Percentiles rank a stretch among this genome's conserved stretches.
Conservation (phyloP, 2,797 vertebrate species). For the Uromys caudimaculatus region DNA sequence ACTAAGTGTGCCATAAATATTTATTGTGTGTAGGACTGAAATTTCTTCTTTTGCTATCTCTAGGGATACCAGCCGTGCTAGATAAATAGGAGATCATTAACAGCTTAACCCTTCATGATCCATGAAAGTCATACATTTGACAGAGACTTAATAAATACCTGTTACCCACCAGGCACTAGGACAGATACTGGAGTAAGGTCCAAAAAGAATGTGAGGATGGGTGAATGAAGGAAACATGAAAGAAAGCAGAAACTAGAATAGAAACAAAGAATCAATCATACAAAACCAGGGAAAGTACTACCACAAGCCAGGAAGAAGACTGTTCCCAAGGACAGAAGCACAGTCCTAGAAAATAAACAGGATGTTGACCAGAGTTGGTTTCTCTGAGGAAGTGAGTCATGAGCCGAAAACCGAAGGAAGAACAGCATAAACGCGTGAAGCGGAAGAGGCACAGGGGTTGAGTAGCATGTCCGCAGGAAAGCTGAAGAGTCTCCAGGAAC, state of each 20-base stretch:
- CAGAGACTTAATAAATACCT: neutral
- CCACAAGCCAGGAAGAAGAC: neutral
- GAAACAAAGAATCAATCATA: constrained; percentile 3
- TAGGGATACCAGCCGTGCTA: constrained; percentile 39
- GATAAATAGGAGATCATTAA: neutral
- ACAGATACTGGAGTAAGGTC: neutral
- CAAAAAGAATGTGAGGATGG: neutral
- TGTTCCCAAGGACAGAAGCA: neutral
- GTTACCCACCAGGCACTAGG: neutral
- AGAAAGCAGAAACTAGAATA: neutral
- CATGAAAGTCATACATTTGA: neutral
- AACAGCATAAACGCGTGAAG: neutral
- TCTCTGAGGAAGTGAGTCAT: neutral
- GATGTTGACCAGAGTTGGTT: neutral
- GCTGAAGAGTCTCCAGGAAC: neutral
- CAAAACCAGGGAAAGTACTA: neutral
- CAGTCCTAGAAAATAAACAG: neutral
- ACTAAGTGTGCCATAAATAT: neutral
- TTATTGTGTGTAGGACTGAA: neutral
- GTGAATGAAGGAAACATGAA: neutral
- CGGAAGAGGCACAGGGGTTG: neutral
- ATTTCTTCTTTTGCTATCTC: constrained; percentile 40
- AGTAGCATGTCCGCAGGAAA: neutral
- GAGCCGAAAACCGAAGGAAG: neutral
- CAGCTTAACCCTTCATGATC: neutral